phyloP scores from a whole-genome alignment of 2,888 invertebrate species.

The Gasteruption jaculator region DNA sequence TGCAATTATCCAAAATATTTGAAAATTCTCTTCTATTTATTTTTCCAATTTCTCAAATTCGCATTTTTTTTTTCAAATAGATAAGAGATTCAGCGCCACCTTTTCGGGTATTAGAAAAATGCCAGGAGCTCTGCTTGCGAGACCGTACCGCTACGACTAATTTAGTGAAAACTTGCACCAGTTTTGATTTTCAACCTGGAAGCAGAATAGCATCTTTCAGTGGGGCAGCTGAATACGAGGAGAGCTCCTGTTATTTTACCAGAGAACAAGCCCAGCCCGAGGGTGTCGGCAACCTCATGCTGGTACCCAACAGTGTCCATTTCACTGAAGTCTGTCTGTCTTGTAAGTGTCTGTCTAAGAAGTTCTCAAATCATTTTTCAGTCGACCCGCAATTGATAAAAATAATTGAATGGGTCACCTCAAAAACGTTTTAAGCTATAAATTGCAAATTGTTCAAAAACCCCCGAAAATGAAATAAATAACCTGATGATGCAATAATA shows the following conservation, averaged over 20 bases:
- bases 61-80: conserved; percentile 44
- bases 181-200: conserved; percentile 88
- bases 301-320: conserved; percentile 84
- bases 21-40: too few relatives aligned
- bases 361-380: too few relatives aligned
- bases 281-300: conserved; percentile 83
- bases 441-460: too few relatives aligned
- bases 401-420: conserved; percentile 11
- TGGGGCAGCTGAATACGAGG: conserved; percentile 77
- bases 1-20: too few relatives aligned
- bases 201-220: conserved; percentile 79
- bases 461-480: neutral
- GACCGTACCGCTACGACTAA: conserved; percentile 75
- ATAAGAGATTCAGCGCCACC: conserved; percentile 79
- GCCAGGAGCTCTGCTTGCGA: conserved; percentile 78
- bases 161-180: conserved; percentile 78
- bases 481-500: neutral
- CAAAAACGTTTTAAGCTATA: too few relatives aligned
- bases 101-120: conserved; percentile 82
- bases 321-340: conserved; percentile 86
- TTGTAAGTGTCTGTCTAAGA: conserved; percentile 60
- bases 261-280: conserved; percentile 83
- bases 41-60: neutral
- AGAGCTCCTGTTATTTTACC: conserved; percentile 82
- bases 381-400: neutral